phyloP scores from a whole-genome alignment of 2,888 invertebrate genomes.

The Drosophila multiciliata region DNA sequence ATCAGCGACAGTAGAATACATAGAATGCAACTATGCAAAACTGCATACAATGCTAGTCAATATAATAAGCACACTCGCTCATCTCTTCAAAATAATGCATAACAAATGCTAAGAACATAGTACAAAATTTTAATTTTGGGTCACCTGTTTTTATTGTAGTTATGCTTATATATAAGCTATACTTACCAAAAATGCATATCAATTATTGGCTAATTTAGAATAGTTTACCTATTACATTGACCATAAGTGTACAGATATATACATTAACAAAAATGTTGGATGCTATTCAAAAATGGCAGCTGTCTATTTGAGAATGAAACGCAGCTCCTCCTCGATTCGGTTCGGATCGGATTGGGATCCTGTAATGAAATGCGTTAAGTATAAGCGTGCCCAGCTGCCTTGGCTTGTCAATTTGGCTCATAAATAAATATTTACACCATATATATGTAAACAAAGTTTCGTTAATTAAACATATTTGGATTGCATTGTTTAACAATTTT shows the following conservation, averaged over 20 bases:
- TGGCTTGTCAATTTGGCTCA: conserved; percentile 65
- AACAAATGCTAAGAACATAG: not conserved
- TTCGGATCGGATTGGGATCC: conserved; percentile 9
- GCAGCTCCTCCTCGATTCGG: conserved; percentile 31
- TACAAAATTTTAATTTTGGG: not conserved
- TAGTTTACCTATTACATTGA: not conserved
- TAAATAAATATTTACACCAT: conserved; percentile 12
- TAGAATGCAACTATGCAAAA: not conserved
- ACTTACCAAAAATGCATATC: not conserved
- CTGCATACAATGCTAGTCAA: not conserved
- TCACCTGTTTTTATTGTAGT: too few species aligned
- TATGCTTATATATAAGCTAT: not conserved
- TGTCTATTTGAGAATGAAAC: conserved; percentile 41
- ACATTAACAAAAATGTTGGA: conserved; percentile 44
- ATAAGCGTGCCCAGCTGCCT: conserved; percentile 74
- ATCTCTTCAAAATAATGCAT: not conserved
- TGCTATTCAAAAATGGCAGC: conserved; percentile 57
- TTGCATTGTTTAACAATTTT: conserved; percentile 58
- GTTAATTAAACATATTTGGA: conserved; percentile 73
- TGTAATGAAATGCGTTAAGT: conserved; percentile 47
- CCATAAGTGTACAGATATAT: not conserved
- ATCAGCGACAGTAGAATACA: conserved; percentile 38
- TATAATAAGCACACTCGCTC: not conserved
- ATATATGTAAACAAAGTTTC: conserved; percentile 24
- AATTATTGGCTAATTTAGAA: not conserved